phyloP scores from a whole-genome alignment of 1,140 invertebrate species.

The Drosophila funebris region DNA sequence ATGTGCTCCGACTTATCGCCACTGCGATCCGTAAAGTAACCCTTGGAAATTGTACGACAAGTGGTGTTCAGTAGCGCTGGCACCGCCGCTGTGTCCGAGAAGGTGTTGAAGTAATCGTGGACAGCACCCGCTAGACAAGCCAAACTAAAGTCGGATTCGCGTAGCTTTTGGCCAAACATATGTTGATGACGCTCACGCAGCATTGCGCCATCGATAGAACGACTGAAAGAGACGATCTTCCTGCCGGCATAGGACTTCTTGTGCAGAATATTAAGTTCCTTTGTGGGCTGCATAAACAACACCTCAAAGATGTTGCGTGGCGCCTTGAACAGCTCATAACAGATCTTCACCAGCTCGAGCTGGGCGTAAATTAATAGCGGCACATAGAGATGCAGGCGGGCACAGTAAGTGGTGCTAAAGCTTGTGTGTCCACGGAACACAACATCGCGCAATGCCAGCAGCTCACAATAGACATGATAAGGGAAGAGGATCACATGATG shows the following conservation, averaged over 20 bases:
- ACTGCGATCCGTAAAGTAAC: constrained; percentile 69
- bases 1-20: constrained; percentile 69
- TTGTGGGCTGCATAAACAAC: constrained; percentile 84
- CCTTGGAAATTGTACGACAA: constrained; percentile 83
- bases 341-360: constrained; percentile 86
- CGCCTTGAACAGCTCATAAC: constrained; percentile 85
- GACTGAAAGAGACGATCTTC: constrained; percentile 91
- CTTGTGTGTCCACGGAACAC: constrained; percentile 81
- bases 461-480: constrained; percentile 83
- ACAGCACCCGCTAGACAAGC: constrained; percentile 82
- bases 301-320: constrained; percentile 87
- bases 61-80: constrained; percentile 84
- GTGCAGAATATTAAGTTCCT: constrained; percentile 86
- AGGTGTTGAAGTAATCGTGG: constrained; percentile 71
- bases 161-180: constrained; percentile 86
- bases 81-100: constrained; percentile 37
- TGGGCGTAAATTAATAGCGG: constrained; percentile 85
- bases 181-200: constrained; percentile 83
- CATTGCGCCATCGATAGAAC: constrained; percentile 86
- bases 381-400: constrained; percentile 85
- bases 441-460: constrained; percentile 78
- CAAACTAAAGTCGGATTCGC: constrained; percentile 88
- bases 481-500: constrained; percentile 81
- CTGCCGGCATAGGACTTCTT: constrained; percentile 89
- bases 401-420: constrained; percentile 80